Evolutionary conservation across 2,113 vertebrate species (phyloP).

Genomic region (Chauna torquata): DNA sequence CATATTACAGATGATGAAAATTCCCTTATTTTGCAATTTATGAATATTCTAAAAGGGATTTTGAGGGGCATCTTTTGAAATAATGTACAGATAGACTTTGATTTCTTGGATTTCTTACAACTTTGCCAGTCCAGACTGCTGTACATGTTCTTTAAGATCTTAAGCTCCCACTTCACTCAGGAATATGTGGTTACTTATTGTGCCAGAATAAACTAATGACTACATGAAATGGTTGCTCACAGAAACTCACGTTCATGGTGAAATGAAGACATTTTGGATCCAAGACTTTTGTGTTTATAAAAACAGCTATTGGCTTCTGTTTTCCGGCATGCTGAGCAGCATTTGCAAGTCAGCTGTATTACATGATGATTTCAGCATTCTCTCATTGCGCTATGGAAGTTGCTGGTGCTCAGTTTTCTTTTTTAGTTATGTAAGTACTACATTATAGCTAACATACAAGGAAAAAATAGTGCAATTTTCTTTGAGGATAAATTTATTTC

Average conservation of each 20-base stretch:
- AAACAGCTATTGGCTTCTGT: not conserved
- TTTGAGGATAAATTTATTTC: not conserved
- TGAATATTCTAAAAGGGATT: not conserved
- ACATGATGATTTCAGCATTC: not conserved
- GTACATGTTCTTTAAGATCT: not conserved
- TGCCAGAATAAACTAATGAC: constrained; percentile 49
- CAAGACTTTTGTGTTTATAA: not conserved
- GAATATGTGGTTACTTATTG: not conserved
- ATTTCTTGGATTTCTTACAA: not conserved
- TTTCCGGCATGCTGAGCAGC: constrained; percentile 9
- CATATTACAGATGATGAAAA: not conserved
- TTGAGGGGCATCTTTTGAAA: not conserved
- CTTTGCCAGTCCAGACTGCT: not conserved
- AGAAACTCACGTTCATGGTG: not conserved
- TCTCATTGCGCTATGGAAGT: not conserved
- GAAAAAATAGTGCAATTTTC: not conserved
- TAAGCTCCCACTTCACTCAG: not conserved
- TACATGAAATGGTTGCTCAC: not conserved
- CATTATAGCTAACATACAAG: not conserved
- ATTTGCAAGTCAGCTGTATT: constrained; percentile 25
- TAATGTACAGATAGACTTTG: not conserved
- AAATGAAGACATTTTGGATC: not conserved
- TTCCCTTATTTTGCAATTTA: constrained; percentile 22
- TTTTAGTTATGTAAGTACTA: not conserved
- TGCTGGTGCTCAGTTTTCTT: not conserved